Percentiles rank a stretch among this genome's conserved stretches.
These are phyloP conservation scores for Indri indri DNA, from an alignment of 2,113 vertebrate species.

Conservation along the genomic window DNA sequence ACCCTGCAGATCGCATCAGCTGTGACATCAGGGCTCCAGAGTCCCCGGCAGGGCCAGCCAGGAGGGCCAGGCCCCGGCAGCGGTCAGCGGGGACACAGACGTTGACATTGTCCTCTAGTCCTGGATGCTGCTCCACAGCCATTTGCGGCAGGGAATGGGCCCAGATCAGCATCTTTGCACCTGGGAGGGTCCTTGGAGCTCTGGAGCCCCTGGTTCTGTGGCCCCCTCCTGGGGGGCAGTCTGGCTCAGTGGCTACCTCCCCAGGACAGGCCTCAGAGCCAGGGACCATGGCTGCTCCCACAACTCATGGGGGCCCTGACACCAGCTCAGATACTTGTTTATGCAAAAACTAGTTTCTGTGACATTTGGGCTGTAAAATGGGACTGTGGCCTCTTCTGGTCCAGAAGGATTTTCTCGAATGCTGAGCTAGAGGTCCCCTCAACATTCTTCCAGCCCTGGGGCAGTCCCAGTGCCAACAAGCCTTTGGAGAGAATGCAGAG, in stretches of 20 bases:
- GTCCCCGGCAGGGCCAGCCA: background rate
- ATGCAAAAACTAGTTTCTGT: slow-evolving; percentile 34
- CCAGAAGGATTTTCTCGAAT: background rate
- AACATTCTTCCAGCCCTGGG: background rate
- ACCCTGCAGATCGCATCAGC: background rate
- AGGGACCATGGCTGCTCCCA: background rate
- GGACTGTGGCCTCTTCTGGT: background rate
- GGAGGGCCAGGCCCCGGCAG: background rate
- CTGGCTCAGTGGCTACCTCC: background rate
- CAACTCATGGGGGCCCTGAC: background rate
- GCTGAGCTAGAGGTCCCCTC: background rate
- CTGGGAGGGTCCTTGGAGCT: background rate
- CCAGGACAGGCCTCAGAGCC: background rate
- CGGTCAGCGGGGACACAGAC: background rate
- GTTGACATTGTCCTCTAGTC: background rate
- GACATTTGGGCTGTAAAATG: background rate
- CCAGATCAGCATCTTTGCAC: background rate
- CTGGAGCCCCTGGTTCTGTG: background rate
- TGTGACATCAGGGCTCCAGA: background rate
- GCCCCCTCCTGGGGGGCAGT: background rate
- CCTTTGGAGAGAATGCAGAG: background rate
- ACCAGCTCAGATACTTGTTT: background rate
- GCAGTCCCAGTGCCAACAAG: background rate
- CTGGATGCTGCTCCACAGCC: background rate
- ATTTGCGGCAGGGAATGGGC: background rate